Conservation (phyloP, 2,888 invertebrate species). For the Parasteatoda lunata region DNA sequence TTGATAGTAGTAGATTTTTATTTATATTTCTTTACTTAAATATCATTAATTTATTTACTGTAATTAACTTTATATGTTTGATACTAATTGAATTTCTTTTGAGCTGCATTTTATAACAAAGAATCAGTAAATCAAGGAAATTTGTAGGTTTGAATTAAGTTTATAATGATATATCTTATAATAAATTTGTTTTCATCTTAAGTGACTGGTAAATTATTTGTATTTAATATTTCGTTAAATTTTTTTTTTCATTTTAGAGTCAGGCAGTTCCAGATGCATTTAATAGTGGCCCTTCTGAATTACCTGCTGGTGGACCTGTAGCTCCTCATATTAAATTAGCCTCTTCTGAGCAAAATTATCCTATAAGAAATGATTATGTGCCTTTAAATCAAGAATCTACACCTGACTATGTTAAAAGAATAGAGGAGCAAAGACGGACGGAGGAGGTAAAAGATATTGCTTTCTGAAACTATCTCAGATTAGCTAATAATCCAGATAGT, state of each 20-base stretch:
- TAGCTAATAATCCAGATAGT: too few species aligned
- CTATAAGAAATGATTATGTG: constrained; percentile 56
- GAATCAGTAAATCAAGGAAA: too few species aligned
- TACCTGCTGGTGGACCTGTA: constrained; percentile 53
- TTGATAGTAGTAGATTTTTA: too few species aligned
- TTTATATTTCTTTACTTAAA: too few species aligned
- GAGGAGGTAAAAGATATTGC: constrained; percentile 69
- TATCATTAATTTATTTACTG: too few species aligned
- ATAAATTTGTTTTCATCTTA: neutral
- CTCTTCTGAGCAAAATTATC: constrained; percentile 38
- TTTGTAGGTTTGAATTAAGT: neutral
- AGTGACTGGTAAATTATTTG: neutral
- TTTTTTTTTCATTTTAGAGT: too few species aligned
- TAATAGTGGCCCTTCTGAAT: constrained; percentile 24
- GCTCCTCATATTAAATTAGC: constrained; percentile 61
- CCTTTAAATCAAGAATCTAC: constrained; percentile 53
- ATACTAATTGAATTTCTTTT: too few species aligned
- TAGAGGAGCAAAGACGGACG: constrained; percentile 70
- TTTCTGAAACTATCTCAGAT: too few species aligned
- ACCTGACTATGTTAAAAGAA: constrained; percentile 65
- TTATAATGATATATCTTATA: neutral
- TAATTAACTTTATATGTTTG: too few species aligned
- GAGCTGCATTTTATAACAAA: too few species aligned
- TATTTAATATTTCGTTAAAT: constrained; percentile 14
- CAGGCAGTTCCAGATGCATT: too few species aligned